Evolutionary conservation across 2,888 invertebrate genomes (phyloP), one percentile per base, ranked within the genome.

Genomic region (Agrochola macilenta): DNA sequence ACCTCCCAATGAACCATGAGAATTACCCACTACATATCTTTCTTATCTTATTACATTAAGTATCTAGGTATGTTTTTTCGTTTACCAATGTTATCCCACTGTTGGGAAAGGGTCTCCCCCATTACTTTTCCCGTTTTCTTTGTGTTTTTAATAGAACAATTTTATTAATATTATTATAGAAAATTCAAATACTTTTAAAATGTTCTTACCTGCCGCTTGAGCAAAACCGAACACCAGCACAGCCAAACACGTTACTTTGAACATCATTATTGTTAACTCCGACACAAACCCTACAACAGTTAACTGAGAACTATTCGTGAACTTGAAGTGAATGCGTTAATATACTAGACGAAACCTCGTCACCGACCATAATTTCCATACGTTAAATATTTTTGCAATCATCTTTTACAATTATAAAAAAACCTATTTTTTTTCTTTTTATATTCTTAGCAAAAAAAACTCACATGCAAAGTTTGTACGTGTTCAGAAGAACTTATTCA

Each of bases 191-290:
- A 20, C 5, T 14, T 63, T 14, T 2, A 26, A 77, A 64, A 54
- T 30, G 17, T 7, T 23, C 82, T 70, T 69, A 84, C 84, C 83
- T 79, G 83, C 72, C 1, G 84, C 35, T 30, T 86, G 73, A 12
- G 52, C 52, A n/a, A 70, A 61, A 57, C 79, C 60, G 5, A 85
- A 69, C 4, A 73, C 83, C 52, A 85, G 17, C 4, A 86, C 49
- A 17, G 52, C 52, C 20, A 52, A 20, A 52, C 52, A 20, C 43
- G 54, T 17, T 65, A 75, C 63, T 72, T 82, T 78, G 35, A 70
- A 73, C 63, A 78, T 58, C 86, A 85, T 52, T 2, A 52, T 52
- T 85, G 11, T 58, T 81, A 7, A 68, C n/a, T 72, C 26, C 9
- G 39, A 54, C 20, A 72, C 77, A 69, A n/a, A 39, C 72, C 17